Evolutionary conservation across 1,140 invertebrate genomes (phyloP).

Genomic region (Mactra quadrangularis): DNA sequence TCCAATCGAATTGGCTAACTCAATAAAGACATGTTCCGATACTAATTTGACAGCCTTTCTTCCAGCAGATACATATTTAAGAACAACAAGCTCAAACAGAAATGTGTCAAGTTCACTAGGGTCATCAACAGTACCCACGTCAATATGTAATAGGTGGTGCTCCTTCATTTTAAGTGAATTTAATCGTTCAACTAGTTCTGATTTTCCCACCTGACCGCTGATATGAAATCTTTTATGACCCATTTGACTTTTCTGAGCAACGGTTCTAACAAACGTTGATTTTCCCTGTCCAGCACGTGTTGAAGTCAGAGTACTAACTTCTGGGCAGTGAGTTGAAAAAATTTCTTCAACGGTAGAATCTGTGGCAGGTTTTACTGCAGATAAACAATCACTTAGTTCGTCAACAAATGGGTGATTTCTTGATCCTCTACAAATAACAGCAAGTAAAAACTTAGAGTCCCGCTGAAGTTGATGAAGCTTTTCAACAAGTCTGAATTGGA

Average conservation of each 20-base stretch:
- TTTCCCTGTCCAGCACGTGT: conserved; percentile 66
- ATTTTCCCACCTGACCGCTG: conserved; percentile 48
- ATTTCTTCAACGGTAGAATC: conserved; percentile 7
- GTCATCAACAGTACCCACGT: conserved; percentile 55
- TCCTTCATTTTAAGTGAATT: conserved; percentile 2
- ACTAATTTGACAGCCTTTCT: conserved; percentile 16
- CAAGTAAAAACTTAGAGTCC: conserved; percentile 8
- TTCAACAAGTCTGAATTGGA: conserved; percentile 54
- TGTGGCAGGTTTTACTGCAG: conserved; percentile 17
- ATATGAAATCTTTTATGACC: conserved; percentile 54
- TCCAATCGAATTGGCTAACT: conserved; percentile 68
- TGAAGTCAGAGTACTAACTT: conserved; percentile 56
- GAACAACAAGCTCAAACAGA: conserved; percentile 65
- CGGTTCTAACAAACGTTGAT: conserved; percentile 36
- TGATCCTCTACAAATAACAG: conserved; percentile 54
- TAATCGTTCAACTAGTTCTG: conserved; percentile 31
- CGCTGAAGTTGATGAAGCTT: background rate
- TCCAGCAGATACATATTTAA: conserved; percentile 53
- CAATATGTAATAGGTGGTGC: conserved; percentile 62
- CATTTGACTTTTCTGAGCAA: conserved; percentile 10
- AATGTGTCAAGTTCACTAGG: conserved; percentile 60
- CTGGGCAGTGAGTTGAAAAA: conserved; percentile 14
- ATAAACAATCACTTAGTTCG: conserved; percentile 28
- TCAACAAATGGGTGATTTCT: conserved; percentile 59
- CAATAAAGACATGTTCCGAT: conserved; percentile 53